Base-by-base conservation (phyloP, 2,113 vertebrate genomes). In the Chinchilla lanigera region DNA sequence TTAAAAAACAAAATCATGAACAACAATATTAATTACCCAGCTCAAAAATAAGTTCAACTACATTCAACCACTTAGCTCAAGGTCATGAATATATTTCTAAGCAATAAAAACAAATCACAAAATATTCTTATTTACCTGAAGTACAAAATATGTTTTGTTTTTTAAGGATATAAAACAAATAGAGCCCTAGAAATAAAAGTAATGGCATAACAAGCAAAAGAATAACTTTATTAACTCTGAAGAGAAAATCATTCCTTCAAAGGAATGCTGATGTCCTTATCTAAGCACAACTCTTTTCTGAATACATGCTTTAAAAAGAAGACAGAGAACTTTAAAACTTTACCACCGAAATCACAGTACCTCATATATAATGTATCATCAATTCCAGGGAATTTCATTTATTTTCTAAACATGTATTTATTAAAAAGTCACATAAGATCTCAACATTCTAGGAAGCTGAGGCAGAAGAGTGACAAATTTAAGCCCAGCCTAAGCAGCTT, bases 1-100 rank as follows among this genome's bases (percentile, higher is more conserved):
- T 87, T n/a, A 60, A 5, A 44, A 94, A 47, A 78, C 52, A 91
- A 96, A 92, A 81, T 73, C 52, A 88, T 94, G 44, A 94, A 73
- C 28, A 86, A 89, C 75, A 47, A 56, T 56, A 44, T 67, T 44
- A 81, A 82, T 47, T 94, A 73, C 6, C 22, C 7, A 77, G 44
- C 16, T 52, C 78, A 54, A 58, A 89, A 94, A 47, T 38, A 16
- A 95, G 47, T 83, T 85, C 52, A 69, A 47, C 44, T 63, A 86
- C 7, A 81, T 41, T 16, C 35, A 85, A 85, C 8, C 61, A 52
- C 26, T 52, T 73, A 7, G 47, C 35, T 84, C 28, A 89, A 63
- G 35, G 50, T 82, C 65, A 80, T 77, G 33, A 88, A 73, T 60
- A 93, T 5, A 60, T 28, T 41, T 16, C 7, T 61, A 5, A 87